A percentile compares a stretch with the other conserved stretches of the same genome.
These are phyloP conservation scores for Tauraco hartlaubi DNA, from an alignment of 2,797 vertebrate genomes.

Conservation along the genomic window DNA sequence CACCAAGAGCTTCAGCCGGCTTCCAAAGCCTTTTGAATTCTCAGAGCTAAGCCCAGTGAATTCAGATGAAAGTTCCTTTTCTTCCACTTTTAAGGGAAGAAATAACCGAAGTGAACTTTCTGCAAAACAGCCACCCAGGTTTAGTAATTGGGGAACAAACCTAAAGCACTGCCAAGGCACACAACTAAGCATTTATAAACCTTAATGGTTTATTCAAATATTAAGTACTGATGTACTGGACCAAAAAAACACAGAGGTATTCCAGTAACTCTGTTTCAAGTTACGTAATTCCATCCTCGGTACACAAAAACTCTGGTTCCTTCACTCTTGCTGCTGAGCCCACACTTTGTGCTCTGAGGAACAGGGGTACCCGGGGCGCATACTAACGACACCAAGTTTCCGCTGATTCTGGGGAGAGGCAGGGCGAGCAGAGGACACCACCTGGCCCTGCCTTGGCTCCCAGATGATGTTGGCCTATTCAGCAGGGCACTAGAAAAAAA, in stretches of 20 bases:
- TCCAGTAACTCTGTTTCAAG: slow-evolving; percentile 54
- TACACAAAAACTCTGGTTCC: slow-evolving; percentile 37
- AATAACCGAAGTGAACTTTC: slow-evolving; percentile 42
- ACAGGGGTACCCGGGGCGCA: background rate
- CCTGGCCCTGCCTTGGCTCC: background rate
- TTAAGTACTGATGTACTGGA: slow-evolving; percentile 18
- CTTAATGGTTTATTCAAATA: slow-evolving; percentile 38
- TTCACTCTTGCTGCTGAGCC: slow-evolving; percentile 44
- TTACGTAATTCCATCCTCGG: slow-evolving; percentile 50
- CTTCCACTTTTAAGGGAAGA: slow-evolving; percentile 59
- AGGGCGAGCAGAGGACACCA: background rate
- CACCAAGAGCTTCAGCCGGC: slow-evolving; percentile 5
- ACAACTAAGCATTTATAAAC: background rate
- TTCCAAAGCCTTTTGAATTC: slow-evolving; percentile 51
- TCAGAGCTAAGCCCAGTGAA: slow-evolving; percentile 25
- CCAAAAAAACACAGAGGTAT: slow-evolving; percentile 60
- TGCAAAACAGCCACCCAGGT: slow-evolving; percentile 36
- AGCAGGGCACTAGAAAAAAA: background rate
- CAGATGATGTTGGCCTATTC: background rate
- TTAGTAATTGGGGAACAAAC: slow-evolving; percentile 33
- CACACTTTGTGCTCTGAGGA: slow-evolving; percentile 38
- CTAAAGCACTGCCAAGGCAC: background rate
- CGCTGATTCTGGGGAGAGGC: background rate
- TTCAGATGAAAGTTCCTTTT: slow-evolving; percentile 66
- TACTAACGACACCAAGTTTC: slow-evolving; percentile 30